A percentile compares a stretch with the other conserved stretches of the same genome.
Conservation (phyloP, 2,113 vertebrate species). For the Motacilla alba region DNA sequence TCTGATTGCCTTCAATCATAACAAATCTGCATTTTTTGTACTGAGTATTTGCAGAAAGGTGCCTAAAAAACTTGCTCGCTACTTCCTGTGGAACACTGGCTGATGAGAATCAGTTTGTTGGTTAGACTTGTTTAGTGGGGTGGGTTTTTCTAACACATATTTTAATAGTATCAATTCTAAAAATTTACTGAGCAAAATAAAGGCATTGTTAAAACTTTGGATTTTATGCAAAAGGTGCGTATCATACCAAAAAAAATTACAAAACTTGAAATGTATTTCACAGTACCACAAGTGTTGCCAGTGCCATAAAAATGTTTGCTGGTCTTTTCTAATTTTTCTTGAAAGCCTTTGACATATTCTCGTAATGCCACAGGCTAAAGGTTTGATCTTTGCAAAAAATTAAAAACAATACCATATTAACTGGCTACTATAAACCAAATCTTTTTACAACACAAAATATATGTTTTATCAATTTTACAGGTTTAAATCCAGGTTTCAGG, state of each 20-base stretch:
- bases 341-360: not conserved
- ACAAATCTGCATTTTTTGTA: not conserved
- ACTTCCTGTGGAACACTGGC: not conserved
- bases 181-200: not conserved
- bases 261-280: not conserved
- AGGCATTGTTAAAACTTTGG: not conserved
- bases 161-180: not conserved
- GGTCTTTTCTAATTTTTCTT: not conserved
- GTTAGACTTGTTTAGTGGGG: not conserved
- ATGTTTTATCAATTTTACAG: not conserved
- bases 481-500: not conserved
- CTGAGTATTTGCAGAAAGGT: not conserved
- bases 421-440: not conserved
- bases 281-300: not conserved
- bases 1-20: not conserved
- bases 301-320: not conserved
- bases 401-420: not conserved
- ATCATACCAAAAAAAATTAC: not conserved
- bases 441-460: not conserved
- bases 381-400: slow-evolving; percentile 4
- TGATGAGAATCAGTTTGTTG: not conserved
- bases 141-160: not conserved
- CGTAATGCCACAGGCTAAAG: not conserved
- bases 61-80: not conserved
- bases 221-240: not conserved